Base-by-base conservation (phyloP, 2,113 vertebrate genomes). In the Rhinogobius similis region DNA sequence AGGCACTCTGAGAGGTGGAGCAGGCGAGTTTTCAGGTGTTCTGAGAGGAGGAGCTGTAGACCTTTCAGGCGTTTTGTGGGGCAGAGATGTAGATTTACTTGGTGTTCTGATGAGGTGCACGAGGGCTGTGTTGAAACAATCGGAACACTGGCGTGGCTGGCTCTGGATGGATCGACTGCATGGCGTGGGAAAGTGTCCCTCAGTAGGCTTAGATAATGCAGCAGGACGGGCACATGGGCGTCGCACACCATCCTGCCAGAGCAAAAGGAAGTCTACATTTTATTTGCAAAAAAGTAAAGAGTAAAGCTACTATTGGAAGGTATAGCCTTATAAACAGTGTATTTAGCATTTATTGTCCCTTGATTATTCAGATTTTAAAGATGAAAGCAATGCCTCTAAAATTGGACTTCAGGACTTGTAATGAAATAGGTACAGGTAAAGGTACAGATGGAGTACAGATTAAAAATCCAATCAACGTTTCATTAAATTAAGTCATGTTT, bases 181-280 rank as follows among this genome's bases (percentile, higher is more conserved):
- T n/a, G 18, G 29, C 16, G 16, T 10, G 20, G 26, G 56, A 11
- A 29, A 59, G 67, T 41, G 38, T 26, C 72, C 66, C 48, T 26
- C 58, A 38, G 59, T 36, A 23, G 48, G 62, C 16, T 27, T 67
- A 4, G 50, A 44, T 3, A 66, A 43, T 53, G 74, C 36, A 24
- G 73, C 68, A 11, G 79, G 68, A 23, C 66, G 53, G 23, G 72
- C 64, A 48, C 39, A 73, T 24, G 82, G 72, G 21, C 46, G 23
- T 59, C 63, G 70, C 77, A 68, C 20, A 29, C 72, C 10, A 64
- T 82, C 80, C 86, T 88, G 78, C 23, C 81, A 69, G 6, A 70
- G 73, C 32, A 73, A 4, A 66, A 23, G 44, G 12, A 41, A 41
- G 3, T 5, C 32, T 5, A 8, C 8, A 36, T 36, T 3, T 36